phyloP scores from a whole-genome alignment of 92 coral and sea anemone genomes.

The Porites evermanni region DNA sequence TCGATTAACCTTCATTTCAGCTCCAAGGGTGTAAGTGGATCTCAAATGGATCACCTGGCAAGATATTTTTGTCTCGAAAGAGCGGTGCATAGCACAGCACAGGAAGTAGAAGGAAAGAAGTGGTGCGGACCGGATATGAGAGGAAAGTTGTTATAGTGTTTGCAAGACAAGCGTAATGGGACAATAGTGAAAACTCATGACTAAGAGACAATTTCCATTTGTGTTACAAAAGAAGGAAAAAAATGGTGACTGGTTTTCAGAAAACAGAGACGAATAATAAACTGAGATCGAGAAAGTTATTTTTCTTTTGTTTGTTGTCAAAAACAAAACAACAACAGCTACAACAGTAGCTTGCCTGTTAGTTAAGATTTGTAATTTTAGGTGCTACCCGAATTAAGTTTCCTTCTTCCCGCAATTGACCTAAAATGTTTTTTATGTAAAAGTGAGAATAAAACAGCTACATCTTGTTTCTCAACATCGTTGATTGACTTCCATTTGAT shows the following conservation, averaged over 20 bases:
- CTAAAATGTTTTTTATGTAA: not conserved
- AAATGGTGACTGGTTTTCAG: not conserved
- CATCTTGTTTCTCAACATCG: not conserved
- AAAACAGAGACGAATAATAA: no score
- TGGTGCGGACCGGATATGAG: not conserved
- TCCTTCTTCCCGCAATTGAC: no score
- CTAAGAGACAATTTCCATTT: not conserved
- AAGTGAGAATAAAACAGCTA: not conserved
- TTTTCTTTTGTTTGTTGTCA: no score
- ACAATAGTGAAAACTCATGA: not conserved
- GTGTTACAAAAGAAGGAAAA: not conserved
- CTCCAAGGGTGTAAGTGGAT: slow-evolving; percentile 21
- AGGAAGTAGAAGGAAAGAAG: not conserved
- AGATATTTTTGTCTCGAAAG: not conserved
- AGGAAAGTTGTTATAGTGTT: not conserved
- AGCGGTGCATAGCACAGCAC: not conserved
- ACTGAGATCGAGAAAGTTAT: no score
- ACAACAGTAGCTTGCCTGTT: no score
- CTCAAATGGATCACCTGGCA: not conserved
- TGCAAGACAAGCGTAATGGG: no score
- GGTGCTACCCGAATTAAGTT: no score
- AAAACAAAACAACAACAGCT: no score
- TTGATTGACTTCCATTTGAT: not conserved
- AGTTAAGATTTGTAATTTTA: no score
- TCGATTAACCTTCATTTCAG: slow-evolving; percentile 6